A percentile compares a stretch with the other conserved stretches of the same genome.
phyloP scores from a whole-genome alignment of 2,888 invertebrate species.

The Drosophila mimetica region DNA sequence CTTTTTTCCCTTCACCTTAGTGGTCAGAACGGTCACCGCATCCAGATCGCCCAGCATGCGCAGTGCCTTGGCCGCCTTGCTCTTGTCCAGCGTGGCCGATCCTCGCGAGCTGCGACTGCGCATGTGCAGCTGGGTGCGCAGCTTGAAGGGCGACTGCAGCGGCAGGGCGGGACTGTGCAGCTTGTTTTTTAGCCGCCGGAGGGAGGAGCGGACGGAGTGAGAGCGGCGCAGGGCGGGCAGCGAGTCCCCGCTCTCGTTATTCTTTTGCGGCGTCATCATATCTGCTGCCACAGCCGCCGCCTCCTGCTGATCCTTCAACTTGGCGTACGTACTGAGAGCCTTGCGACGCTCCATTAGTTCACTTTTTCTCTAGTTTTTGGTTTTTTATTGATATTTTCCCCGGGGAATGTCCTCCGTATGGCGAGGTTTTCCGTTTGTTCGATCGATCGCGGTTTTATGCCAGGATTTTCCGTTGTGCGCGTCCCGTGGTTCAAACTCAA shows the following conservation, averaged over 20 bases:
- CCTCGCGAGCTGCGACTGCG: slow-evolving; percentile 53
- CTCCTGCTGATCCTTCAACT: slow-evolving; percentile 59
- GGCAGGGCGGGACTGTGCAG: slow-evolving; percentile 73
- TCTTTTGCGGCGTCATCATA: slow-evolving; percentile 19
- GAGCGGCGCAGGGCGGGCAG: slow-evolving; percentile 86
- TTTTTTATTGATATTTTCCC: slow-evolving; percentile 12
- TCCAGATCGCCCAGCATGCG: slow-evolving; percentile 69
- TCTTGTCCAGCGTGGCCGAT: slow-evolving; percentile 50
- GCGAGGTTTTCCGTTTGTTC: slow-evolving; percentile 11
- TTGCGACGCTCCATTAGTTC: slow-evolving; percentile 78
- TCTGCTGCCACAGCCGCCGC: background rate
- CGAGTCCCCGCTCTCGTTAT: slow-evolving; percentile 37
- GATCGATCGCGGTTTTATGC: slow-evolving; percentile 24
- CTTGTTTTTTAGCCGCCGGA: slow-evolving; percentile 88
- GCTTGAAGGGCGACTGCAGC: slow-evolving; percentile 81
- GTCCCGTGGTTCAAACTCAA: slow-evolving; percentile 50
- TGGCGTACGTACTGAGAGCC: slow-evolving; percentile 71
- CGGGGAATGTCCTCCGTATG: background rate
- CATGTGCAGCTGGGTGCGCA: slow-evolving; percentile 68
- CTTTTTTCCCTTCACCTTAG: slow-evolving; percentile 53
- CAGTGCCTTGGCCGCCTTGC: slow-evolving; percentile 58
- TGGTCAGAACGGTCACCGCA: slow-evolving; percentile 58
- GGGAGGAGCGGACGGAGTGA: slow-evolving; percentile 89
- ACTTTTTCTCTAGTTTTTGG: background rate
- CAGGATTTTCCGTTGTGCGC: slow-evolving; percentile 57